Evolutionary conservation across 2,888 invertebrate genomes (phyloP).

Genomic region (Corythucha ciliata): DNA sequence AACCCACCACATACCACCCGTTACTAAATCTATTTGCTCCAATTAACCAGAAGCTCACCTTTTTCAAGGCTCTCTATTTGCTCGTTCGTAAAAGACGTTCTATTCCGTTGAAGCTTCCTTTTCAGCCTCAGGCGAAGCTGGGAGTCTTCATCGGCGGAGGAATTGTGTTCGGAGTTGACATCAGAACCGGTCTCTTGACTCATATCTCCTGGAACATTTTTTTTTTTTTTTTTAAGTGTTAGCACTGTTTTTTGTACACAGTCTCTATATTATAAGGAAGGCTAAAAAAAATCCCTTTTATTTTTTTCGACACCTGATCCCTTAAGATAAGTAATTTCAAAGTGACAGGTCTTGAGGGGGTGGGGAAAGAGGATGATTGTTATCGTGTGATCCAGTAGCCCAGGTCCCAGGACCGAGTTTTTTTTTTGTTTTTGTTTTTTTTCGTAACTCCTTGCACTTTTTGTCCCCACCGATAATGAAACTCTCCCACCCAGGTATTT

Average conservation of each 20-base stretch:
- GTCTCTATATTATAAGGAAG: too few species aligned
- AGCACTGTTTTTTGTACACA: too few species aligned
- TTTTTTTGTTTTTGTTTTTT: too few species aligned
- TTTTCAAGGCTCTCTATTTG: constrained; percentile 98
- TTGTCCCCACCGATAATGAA: too few species aligned
- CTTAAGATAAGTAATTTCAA: constrained; percentile 25
- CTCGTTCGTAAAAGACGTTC: constrained; percentile 96
- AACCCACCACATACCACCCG: too few species aligned
- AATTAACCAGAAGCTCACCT: constrained; percentile 72
- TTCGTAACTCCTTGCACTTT: too few species aligned
- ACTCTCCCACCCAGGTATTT: too few species aligned
- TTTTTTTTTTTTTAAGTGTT: neutral
- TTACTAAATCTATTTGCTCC: too few species aligned
- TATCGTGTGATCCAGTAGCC: too few species aligned
- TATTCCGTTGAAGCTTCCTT: constrained; percentile 90
- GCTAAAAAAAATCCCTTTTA: constrained; percentile 6
- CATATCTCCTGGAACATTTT: constrained; percentile 43
- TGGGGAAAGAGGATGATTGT: too few species aligned
- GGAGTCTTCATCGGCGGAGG: constrained; percentile 68
- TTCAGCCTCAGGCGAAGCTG: constrained; percentile 89
- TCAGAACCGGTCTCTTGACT: constrained; percentile 75
- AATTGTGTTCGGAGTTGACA: constrained; percentile 72
- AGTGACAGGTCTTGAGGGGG: too few species aligned
- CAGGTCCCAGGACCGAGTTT: too few species aligned
- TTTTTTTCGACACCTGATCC: constrained; percentile 17